Conservation (phyloP, 2,888 invertebrate species). For the Nyleta sp. region DNA sequence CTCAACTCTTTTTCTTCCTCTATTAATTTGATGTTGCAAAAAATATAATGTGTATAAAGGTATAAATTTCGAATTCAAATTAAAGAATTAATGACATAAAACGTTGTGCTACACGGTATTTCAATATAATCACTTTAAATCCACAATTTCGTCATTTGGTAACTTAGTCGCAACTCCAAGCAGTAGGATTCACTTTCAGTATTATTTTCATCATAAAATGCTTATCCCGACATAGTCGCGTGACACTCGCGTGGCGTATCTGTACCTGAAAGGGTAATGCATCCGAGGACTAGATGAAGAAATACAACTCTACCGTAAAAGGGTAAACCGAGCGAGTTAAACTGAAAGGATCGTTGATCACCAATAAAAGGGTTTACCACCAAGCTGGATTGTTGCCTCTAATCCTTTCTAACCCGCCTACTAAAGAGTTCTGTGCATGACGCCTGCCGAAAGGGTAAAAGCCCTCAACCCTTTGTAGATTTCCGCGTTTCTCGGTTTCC, state of each 20-base stretch:
- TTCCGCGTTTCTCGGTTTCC: conserved; percentile 50
- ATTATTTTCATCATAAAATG: conserved; percentile 39
- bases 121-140: no score
- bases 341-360: conserved; percentile 77
- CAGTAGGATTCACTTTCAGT: conserved; percentile 3
- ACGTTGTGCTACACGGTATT: no score
- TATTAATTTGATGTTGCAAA: no score
- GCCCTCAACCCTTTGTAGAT: conserved; percentile 69
- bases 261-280: conserved; percentile 58
- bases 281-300: conserved; percentile 74
- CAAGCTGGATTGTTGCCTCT: conserved; percentile 68
- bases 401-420: conserved; percentile 77
- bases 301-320: conserved; percentile 75
- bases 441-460: conserved; percentile 74
- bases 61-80: no score
- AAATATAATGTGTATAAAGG: no score
- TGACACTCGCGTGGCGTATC: conserved; percentile 69
- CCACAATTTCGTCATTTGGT: no score
- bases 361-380: conserved; percentile 79
- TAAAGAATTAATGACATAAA: no score
- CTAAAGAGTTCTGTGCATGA: conserved; percentile 69
- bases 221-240: conserved; percentile 46
- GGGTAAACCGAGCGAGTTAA: conserved; percentile 78
- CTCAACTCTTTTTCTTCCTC: no score
- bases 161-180: no score